These are phyloP conservation scores for Agraylea sexmaculata DNA, from an alignment of 1,140 invertebrate genomes.

Conservation along the genomic window DNA sequence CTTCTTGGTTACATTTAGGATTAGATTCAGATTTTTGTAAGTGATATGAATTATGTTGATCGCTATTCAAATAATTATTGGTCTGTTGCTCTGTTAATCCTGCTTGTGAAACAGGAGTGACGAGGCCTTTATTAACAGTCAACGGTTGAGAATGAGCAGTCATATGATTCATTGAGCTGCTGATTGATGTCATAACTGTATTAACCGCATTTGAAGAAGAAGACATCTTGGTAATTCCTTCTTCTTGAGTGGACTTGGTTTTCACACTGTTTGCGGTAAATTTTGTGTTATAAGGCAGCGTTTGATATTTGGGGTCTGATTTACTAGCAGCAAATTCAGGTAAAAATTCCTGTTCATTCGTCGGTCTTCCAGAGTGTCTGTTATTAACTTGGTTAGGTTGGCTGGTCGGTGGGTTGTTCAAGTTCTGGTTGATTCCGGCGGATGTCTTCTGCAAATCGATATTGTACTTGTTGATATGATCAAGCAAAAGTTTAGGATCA, in stretches of 20 bases:
- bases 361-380: slow-evolving; percentile 36
- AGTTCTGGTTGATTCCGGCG: slow-evolving; percentile 19
- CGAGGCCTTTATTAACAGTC: slow-evolving; percentile 53
- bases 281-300: slow-evolving; percentile 79
- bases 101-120: slow-evolving; percentile 44
- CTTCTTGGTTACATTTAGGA: slow-evolving; percentile 38
- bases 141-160: slow-evolving; percentile 56
- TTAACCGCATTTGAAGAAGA: slow-evolving; percentile 18
- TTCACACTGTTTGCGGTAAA: slow-evolving; percentile 46
- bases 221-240: slow-evolving; percentile 20
- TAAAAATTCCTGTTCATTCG: slow-evolving; percentile 39
- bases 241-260: slow-evolving; percentile 11
- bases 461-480: slow-evolving; percentile 33
- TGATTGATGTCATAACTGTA: slow-evolving; percentile 17
- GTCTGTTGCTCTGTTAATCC: slow-evolving; percentile 38
- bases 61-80: slow-evolving; percentile 25
- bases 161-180: slow-evolving; percentile 37
- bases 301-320: slow-evolving; percentile 88
- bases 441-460: slow-evolving; percentile 19
- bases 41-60: slow-evolving; percentile 35
- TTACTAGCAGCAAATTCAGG: slow-evolving; percentile 53
- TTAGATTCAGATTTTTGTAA: slow-evolving; percentile 40
- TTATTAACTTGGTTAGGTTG: slow-evolving; percentile 33
- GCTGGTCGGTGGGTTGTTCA: slow-evolving; percentile 26
- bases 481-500: slow-evolving; percentile 35